Conservation (phyloP, 2,797 vertebrate species). For the Psittacula derbiana region DNA sequence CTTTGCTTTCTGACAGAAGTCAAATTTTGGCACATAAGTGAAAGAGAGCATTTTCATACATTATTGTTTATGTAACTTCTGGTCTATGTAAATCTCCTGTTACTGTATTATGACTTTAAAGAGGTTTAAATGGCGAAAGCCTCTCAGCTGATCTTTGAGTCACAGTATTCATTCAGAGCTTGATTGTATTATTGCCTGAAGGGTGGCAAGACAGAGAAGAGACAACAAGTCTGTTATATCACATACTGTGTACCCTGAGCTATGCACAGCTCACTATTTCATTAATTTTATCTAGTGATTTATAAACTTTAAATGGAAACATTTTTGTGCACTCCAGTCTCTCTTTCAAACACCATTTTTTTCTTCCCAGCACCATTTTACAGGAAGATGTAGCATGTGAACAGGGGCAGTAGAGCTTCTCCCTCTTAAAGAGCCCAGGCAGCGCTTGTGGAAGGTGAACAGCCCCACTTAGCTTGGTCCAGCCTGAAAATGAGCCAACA, state of each 20-base stretch:
- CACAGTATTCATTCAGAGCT: neutral
- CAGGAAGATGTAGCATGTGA: neutral
- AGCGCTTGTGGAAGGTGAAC: neutral
- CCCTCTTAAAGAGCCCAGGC: neutral
- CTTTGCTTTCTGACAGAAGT: neutral
- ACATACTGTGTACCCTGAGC: neutral
- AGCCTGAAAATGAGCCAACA: neutral
- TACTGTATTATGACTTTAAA: neutral
- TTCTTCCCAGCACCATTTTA: neutral
- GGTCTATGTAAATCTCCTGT: neutral
- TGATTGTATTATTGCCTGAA: neutral
- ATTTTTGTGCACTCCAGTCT: neutral
- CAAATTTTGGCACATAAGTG: neutral
- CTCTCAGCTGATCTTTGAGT: slow-evolving; percentile 22
- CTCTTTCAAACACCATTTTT: neutral
- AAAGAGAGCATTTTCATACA: neutral
- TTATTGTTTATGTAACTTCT: neutral
- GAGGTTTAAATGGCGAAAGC: neutral
- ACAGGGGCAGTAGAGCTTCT: neutral
- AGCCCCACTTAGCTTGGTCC: neutral
- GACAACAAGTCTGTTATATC: neutral
- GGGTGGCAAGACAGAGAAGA: neutral
- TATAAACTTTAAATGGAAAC: neutral
- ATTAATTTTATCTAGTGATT: neutral
- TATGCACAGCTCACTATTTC: neutral